Base-by-base conservation (phyloP, 2,888 invertebrate genomes). In the Seira musarum region DNA sequence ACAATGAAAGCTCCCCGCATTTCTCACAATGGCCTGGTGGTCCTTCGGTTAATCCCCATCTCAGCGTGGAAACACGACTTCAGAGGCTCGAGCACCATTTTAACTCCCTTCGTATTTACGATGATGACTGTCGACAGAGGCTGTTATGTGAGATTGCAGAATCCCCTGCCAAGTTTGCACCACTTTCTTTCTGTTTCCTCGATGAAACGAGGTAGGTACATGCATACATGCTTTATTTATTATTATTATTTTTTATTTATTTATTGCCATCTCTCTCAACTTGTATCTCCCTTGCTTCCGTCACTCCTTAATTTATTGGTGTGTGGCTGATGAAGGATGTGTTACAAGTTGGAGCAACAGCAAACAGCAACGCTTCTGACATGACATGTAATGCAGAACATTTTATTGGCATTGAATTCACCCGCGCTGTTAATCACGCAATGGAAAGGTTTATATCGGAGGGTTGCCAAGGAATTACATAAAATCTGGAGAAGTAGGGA, bases 91-190 rank as follows among this genome's bases (percentile, higher is more conserved):
- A 85, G 57, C 87, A 87, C 71, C 87, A 87, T 81, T 88, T 88
- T 82, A 83, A 85, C 25, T 85, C 85, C 2, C 83, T 88, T n/a
- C 80, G 83, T 64, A 86, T 88, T 21, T 69, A 84, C 49, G 87
- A 87, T 10, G 88, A 88, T 63, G 88, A 87, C 69, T 88, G 88
- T 75, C 84, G 87, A n/a, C 87, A 87, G 67, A 79, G 87, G 30
- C 80, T 88, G 65, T 67, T 88, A 40, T 88, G 88, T 70, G 88
- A 88, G 76, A 85, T 88, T 46, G 83, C 87, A 15, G 78, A 84
- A 22, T 87, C 87, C 6, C 87, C 87, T 1, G 84, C 84, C 2
- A 87, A 87, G 66, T 88, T 87, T 73, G 85, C 87, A 13, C 88
- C 88, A 0, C 85, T 88, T 22, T 86, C 87, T 61, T 84, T 83